Evolutionary conservation across 2,888 invertebrate species (phyloP), one percentile per base, ranked within the genome.

Genomic region (Sycophila texana): DNA sequence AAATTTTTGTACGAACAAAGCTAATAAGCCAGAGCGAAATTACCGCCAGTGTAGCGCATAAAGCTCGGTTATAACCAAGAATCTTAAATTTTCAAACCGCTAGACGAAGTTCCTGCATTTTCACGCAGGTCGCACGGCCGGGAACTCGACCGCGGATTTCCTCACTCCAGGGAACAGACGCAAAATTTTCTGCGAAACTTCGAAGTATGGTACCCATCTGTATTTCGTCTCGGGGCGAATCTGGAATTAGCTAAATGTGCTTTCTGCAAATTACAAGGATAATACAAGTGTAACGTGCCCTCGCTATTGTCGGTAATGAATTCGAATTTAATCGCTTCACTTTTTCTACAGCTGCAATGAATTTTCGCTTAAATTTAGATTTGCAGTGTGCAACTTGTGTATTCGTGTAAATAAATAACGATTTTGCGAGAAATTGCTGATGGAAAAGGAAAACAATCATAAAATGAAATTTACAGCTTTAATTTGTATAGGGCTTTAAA

Each of bases 141-240:
- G 18, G 61, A 68, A 65, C 14, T 57, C 14, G 18, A 39, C 51
- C 70, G 58, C 39, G 70, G 70, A 74, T 78, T 78, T 68, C 18
- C 61, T 30, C 18, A 26, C 22, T 30, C 20, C 30, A 47, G 30
- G 39, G 39, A 26, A 14, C 60, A 26, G 47, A 55, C 68, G 74
- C 71, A 49, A 74, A 57, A 71, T 74, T 74, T 79, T 71, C 39
- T 26, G 26, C 74, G 58, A 65, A 74, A 74, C 65, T 65, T 53
- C 51, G n/a, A 74, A 63, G 51, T 57, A 74, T 74, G 30, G 65
- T 61, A 20, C 55, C 55, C 18, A 7, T 18, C 49, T 63, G 2
- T 30, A 13, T 61, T 22, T 30, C 14, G 4, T 3, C 18, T 13
- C 16, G 1, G 10, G 39, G 53, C 51, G 18, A 63, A 70, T 47